phyloP scores from a whole-genome alignment of 2,888 invertebrate species.

The Escarpia spicata region DNA sequence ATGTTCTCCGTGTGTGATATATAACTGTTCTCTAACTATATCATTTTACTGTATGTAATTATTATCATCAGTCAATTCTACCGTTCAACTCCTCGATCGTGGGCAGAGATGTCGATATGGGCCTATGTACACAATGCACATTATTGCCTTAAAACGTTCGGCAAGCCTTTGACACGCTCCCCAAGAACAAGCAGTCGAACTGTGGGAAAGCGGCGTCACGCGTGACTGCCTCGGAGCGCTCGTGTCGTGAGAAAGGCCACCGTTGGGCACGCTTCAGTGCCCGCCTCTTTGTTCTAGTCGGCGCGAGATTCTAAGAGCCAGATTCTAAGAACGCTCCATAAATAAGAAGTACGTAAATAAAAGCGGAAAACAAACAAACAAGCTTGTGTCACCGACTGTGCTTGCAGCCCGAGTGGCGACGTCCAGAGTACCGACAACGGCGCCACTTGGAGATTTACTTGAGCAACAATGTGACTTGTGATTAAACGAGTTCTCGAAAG shows the following conservation, averaged over 20 bases:
- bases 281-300: conserved; percentile 25
- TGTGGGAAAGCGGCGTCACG: conserved; percentile 23
- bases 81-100: conserved; percentile 13
- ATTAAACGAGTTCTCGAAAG: not conserved
- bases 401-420: not conserved
- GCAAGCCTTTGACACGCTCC: conserved; percentile 18
- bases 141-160: not conserved
- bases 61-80: not conserved
- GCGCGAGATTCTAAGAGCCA: conserved; percentile 24
- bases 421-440: not conserved
- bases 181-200: conserved; percentile 19
- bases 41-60: not conserved
- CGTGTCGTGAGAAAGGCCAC: conserved; percentile 26
- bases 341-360: conserved; percentile 26
- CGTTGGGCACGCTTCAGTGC: conserved; percentile 24
- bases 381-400: conserved; percentile 19
- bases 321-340: conserved; percentile 26
- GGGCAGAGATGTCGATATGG: not conserved
- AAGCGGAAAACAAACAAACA: conserved; percentile 26
- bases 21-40: not conserved
- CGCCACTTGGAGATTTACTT: conserved; percentile 17
- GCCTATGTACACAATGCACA: not conserved
- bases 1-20: not conserved
- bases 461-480: conserved; percentile 19
- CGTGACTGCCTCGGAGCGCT: conserved; percentile 20